These are phyloP conservation scores for Hyposmocoma kahamanoa DNA, from an alignment of 1,140 invertebrate genomes.

Conservation along the genomic window DNA sequence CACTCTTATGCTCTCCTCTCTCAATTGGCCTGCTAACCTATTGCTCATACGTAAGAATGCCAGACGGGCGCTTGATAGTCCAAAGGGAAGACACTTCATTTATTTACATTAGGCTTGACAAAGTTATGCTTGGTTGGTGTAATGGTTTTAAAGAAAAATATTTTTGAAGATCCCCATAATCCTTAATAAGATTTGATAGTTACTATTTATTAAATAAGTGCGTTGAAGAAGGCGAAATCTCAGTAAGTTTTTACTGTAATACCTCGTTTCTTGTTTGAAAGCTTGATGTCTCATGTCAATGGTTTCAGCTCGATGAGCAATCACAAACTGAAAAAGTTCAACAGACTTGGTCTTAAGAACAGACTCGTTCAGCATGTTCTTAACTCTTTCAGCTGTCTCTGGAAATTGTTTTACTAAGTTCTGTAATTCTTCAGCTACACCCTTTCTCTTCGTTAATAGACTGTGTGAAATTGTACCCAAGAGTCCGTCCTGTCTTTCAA, in stretches of 20 bases:
- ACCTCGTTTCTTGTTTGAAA: not conserved
- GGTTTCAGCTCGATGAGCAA: constrained; percentile 3
- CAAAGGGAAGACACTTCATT: constrained; percentile 19
- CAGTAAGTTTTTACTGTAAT: not conserved
- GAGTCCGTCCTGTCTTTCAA: not conserved
- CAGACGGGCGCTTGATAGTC: constrained; percentile 14
- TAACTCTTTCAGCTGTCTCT: not conserved
- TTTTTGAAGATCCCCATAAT: not conserved
- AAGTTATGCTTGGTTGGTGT: not conserved
- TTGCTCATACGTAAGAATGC: constrained; percentile 18
- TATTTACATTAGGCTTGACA: constrained; percentile 4
- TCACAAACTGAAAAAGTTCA: constrained; percentile 5
- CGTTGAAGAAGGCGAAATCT: constrained; percentile 5
- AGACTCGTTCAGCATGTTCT: not conserved
- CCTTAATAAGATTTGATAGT: not conserved
- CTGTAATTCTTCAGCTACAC: not conserved
- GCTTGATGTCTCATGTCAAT: constrained; percentile 1
- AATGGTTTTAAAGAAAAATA: not conserved
- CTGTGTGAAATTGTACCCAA: constrained; percentile 8
- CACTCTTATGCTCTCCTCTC: too few relatives aligned
- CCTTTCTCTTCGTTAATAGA: constrained; percentile 3
- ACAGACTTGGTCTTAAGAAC: not conserved
- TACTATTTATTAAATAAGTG: constrained; percentile 6
- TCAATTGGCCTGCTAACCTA: constrained; percentile 19
- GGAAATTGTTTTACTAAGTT: not conserved